Evolutionary conservation across 2,797 vertebrate species (phyloP), one percentile per base, ranked within the genome.

Genomic region (Xiphophorus birchmanni): DNA sequence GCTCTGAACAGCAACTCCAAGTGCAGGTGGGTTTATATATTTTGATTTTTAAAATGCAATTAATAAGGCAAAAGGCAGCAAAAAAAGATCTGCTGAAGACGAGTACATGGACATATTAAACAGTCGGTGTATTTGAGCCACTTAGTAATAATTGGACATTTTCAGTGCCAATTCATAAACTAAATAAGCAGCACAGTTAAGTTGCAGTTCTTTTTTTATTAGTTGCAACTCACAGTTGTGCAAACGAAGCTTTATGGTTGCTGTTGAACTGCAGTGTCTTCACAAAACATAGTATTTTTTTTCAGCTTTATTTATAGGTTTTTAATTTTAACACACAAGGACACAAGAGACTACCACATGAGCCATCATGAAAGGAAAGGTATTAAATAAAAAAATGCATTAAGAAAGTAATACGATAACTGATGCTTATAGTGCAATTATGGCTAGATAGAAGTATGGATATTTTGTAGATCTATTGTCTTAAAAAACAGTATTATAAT

Each of bases 1-100:
- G 96, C 45, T 94, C 97, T 0, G 98, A 98, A 4, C 97, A 99
- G 90, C 98, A 98, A 84, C 97, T 99, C 60, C 98, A 99, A 92
- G 98, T 99, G 90, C 98, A 99, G 96, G 98, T 99, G 85, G 79
- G 91, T 81, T 83, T 26, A 54, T 48, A 47, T 2, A 2, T 13
- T 35, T 32, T 0, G 32, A 21, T 65, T 9, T 35, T 21, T 37
- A 35, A 63, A 18, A 65, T 42, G 15, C 0, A 10, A 9, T 5
- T 26, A 26, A 40, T 26, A 42, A 40, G 37, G 1, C 65, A 18
- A 9, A 47, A 0, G 6, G 5, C 5, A 71, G 7, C 23, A 45
- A 72, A 45, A 32, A 69, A 40, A 69, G 40, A 17, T 6, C 15
- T 63, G 29, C 29, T 35, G 37, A 18, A 40, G 32, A 67, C 2